Evolutionary conservation across 2,797 vertebrate species (phyloP), one percentile per base, ranked within the genome.

Genomic region (Dendrocincla tyrannina): DNA sequence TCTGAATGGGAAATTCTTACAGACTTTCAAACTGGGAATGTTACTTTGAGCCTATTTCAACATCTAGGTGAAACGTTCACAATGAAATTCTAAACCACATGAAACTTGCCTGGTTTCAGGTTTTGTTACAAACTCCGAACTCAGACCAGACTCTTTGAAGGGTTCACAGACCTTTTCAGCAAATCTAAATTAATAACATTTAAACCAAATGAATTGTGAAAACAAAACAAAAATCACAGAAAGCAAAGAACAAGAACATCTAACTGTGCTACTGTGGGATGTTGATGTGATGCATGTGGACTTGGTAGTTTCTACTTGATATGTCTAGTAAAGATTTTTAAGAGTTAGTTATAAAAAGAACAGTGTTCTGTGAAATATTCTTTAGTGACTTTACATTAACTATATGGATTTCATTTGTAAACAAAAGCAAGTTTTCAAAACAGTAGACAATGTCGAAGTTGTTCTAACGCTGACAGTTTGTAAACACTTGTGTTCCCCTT

Each of bases 1-100:
- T 97, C 66, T 95, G 92, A 96, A 96, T 95, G 89, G 88, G 90
- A 95, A 97, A 95, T 95, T 97, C 88, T 96, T 94, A 96, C 72
- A 93, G 93, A 95, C 91, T 96, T 96, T 91, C 64, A 84, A 97
- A 96, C 89, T 91, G 87, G 68, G 42, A 94, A 94, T 58, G 76
- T 93, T 97, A 95, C 90, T 97, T 96, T 95, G 93, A 97, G 95
- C 91, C 94, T 96, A 95, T 97, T 98, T 96, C 96, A 88, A 89
- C 73, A 91, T 88, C 66, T 94, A 95, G 79, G 62, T 96, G 87
- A 94, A 96, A 96, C 0, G 1, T 88, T 93, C 88, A 76, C 68
- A 76, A 73, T 69, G 85, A 94, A 96, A 95, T 91, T 94, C 87
- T 94, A 94, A 96, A 94, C 87, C 89, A 84, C 78, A 37, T 55